These are phyloP conservation scores for Leuctra nigra DNA, from an alignment of 2,888 invertebrate species.

Conservation along the genomic window DNA sequence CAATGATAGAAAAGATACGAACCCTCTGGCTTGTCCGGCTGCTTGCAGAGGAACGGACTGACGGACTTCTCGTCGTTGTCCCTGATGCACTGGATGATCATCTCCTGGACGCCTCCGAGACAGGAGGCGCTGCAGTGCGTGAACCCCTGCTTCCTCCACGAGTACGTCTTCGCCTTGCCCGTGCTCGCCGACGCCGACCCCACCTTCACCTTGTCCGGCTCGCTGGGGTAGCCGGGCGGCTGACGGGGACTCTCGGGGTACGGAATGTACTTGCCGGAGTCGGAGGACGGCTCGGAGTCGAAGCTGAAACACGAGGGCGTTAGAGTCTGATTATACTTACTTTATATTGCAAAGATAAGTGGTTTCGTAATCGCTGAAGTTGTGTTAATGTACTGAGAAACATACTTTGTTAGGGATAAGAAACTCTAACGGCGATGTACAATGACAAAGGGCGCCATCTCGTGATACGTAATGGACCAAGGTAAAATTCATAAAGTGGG, in stretches of 20 bases:
- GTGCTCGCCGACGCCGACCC: slow-evolving; percentile 54
- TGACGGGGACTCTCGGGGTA: slow-evolving; percentile 2
- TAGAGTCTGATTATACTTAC: not conserved
- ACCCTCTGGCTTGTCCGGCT: slow-evolving; percentile 78
- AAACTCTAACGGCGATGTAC: too few species aligned
- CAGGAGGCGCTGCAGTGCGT: slow-evolving; percentile 93
- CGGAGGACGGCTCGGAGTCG: not conserved
- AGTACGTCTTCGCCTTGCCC: slow-evolving; percentile 64
- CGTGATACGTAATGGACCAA: too few species aligned
- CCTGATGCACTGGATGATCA: slow-evolving; percentile 81
- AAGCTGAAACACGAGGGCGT: not conserved
- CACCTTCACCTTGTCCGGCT: slow-evolving; percentile 41
- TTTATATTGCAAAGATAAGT: too few species aligned
- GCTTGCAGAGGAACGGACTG: slow-evolving; percentile 79
- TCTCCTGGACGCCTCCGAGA: slow-evolving; percentile 74
- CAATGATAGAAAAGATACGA: too few species aligned
- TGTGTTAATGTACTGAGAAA: too few species aligned
- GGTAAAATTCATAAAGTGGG: too few species aligned
- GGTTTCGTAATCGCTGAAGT: too few species aligned
- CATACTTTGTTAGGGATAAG: too few species aligned
- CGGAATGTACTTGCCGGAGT: slow-evolving; percentile 1
- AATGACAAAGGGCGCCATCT: too few species aligned
- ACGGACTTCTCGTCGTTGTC: slow-evolving; percentile 83
- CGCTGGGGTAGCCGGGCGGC: not conserved
- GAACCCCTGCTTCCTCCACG: slow-evolving; percentile 85